These are phyloP conservation scores for Poeciliopsis paucimaculata DNA, from an alignment of 2,797 vertebrate species.

Conservation along the genomic window DNA sequence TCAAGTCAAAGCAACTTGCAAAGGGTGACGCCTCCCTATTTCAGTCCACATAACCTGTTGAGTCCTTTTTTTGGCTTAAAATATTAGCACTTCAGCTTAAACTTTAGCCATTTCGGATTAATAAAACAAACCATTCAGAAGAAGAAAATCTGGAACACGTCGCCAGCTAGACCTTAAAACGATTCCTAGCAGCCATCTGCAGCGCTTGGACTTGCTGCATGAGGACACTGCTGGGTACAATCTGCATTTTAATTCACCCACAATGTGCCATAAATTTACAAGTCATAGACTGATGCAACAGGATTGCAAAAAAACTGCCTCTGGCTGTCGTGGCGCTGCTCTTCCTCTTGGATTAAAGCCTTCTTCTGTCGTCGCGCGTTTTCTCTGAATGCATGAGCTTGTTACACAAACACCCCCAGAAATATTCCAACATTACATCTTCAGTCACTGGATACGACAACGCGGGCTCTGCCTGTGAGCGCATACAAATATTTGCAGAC, in stretches of 20 bases:
- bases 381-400: neutral
- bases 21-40: neutral
- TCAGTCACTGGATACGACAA: constrained; percentile 33
- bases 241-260: constrained; percentile 20
- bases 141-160: neutral
- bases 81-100: neutral
- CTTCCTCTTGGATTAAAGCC: constrained; percentile 8
- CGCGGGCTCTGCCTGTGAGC: constrained; percentile 16
- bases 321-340: constrained; percentile 17
- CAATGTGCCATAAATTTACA: constrained; percentile 13
- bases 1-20: constrained; percentile 16
- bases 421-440: constrained; percentile 25
- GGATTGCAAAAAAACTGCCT: constrained; percentile 21
- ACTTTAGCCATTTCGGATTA: neutral
- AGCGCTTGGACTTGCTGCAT: neutral
- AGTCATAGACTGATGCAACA: constrained; percentile 7
- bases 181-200: neutral
- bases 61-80: neutral
- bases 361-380: neutral
- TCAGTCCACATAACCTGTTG: neutral
- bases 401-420: constrained; percentile 10
- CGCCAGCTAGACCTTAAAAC: neutral
- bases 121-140: neutral
- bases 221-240: constrained; percentile 16
- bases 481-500: constrained; percentile 41